Percentiles rank a stretch among this genome's conserved stretches.
Conservation (phyloP, 1,140 invertebrate species). For the Euschistus heros region DNA sequence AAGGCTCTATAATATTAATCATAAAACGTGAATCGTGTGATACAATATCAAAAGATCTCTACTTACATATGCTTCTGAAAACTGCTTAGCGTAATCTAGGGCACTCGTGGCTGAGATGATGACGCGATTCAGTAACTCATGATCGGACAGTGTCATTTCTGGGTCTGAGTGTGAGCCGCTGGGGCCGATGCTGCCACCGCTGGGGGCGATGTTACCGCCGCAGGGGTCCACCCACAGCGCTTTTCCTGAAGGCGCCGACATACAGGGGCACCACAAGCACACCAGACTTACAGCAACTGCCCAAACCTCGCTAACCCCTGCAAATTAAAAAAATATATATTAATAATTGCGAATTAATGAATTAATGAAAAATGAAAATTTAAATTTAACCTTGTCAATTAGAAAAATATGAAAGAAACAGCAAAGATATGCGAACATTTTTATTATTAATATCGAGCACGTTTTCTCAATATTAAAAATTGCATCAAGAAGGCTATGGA, state of each 20-base stretch:
- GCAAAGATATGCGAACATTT: too few relatives aligned
- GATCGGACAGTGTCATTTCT: neutral
- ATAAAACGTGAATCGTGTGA: too few relatives aligned
- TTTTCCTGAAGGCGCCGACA: conserved; percentile 14
- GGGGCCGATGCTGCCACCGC: neutral
- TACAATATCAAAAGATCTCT: too few relatives aligned
- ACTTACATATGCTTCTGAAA: conserved; percentile 19
- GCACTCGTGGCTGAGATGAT: conserved; percentile 3
- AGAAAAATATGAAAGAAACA: too few relatives aligned
- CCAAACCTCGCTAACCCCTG: conserved; percentile 18
- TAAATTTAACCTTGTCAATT: too few relatives aligned
- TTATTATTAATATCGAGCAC: too few relatives aligned
- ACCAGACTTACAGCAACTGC: conserved; percentile 14
- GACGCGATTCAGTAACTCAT: conserved; percentile 7
- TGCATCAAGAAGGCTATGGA: too few relatives aligned
- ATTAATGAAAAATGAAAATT: too few relatives aligned
- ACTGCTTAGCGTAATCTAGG: conserved; percentile 10
- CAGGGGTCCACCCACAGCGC: conserved; percentile 16
- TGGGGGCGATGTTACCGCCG: conserved; percentile 6
- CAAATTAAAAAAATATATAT: too few relatives aligned
- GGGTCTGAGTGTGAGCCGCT: neutral
- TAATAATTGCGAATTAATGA: too few relatives aligned
- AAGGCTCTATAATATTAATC: too few relatives aligned
- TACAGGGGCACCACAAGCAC: conserved; percentile 8
- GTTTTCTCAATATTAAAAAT: too few relatives aligned